A percentile compares a stretch with the other conserved stretches of the same genome.
phyloP scores from a whole-genome alignment of 2,888 invertebrate genomes.

The Polyploca ridens region DNA sequence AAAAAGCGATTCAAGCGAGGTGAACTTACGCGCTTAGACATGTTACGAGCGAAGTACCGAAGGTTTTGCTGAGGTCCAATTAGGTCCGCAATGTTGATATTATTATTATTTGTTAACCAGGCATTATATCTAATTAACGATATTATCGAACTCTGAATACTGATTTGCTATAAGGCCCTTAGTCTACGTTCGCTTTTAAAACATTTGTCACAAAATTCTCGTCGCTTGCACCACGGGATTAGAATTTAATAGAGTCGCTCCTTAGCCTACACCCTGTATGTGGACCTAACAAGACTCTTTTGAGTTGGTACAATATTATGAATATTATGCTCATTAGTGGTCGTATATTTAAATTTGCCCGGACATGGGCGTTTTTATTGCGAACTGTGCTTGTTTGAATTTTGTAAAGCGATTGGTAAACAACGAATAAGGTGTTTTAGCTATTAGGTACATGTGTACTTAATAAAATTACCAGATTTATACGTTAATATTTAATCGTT shows the following conservation, averaged over 20 bases:
- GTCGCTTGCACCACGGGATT: slow-evolving; percentile 56
- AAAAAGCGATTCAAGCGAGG: slow-evolving; percentile 22
- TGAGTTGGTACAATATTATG: slow-evolving; percentile 72
- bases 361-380: slow-evolving; percentile 29
- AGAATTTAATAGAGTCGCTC: slow-evolving; percentile 80
- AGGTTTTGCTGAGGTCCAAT: no score
- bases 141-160: no score
- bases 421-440: slow-evolving; percentile 12
- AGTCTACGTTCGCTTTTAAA: not conserved
- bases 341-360: slow-evolving; percentile 55
- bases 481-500: not conserved
- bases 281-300: slow-evolving; percentile 78
- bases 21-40: not conserved
- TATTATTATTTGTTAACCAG: no score
- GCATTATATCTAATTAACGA: no score
- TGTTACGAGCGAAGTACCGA: no score
- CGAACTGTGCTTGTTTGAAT: slow-evolving; percentile 25
- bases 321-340: slow-evolving; percentile 82
- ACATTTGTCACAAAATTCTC: slow-evolving; percentile 36
- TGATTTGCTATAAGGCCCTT: no score
- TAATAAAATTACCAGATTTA: not conserved
- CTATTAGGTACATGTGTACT: not conserved
- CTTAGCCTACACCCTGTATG: slow-evolving; percentile 69
- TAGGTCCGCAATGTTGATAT: no score
- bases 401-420: slow-evolving; percentile 1